A percentile compares a stretch with the other conserved stretches of the same genome.
These are phyloP conservation scores for Ctenopoma multispine DNA, from an alignment of 2,797 vertebrate species.

Conservation along the genomic window DNA sequence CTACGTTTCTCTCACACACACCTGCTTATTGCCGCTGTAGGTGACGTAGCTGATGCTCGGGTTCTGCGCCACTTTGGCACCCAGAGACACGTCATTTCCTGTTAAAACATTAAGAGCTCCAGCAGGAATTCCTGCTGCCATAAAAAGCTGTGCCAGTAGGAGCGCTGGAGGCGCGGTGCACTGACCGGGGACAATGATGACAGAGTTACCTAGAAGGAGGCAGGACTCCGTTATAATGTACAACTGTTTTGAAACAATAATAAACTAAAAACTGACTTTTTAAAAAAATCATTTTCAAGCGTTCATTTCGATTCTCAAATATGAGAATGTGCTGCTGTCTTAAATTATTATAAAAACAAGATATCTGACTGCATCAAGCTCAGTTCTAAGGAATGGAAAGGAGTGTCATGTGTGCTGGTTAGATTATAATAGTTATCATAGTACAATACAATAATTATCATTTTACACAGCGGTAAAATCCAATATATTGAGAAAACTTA, in stretches of 20 bases:
- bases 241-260: neutral
- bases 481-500: too few relatives aligned
- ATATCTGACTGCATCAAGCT: neutral
- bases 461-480: too few relatives aligned
- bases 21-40: conserved; percentile 87
- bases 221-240: neutral
- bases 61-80: conserved; percentile 77
- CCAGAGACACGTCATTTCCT: conserved; percentile 76
- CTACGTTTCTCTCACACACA: conserved; percentile 41
- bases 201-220: conserved; percentile 85
- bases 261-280: neutral
- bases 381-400: too few relatives aligned
- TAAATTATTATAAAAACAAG: neutral
- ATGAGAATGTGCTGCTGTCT: neutral
- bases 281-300: neutral
- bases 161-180: conserved; percentile 79
- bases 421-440: too few relatives aligned
- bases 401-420: too few relatives aligned
- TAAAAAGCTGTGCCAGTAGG: conserved; percentile 88
- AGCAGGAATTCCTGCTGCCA: conserved; percentile 82
- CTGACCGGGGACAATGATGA: conserved; percentile 84
- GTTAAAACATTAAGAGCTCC: conserved; percentile 88
- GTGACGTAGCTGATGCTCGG: conserved; percentile 80
- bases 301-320: neutral
- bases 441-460: too few relatives aligned